Base-by-base conservation (phyloP, 2,888 invertebrate species). In the Brachyopa scutellaris region DNA sequence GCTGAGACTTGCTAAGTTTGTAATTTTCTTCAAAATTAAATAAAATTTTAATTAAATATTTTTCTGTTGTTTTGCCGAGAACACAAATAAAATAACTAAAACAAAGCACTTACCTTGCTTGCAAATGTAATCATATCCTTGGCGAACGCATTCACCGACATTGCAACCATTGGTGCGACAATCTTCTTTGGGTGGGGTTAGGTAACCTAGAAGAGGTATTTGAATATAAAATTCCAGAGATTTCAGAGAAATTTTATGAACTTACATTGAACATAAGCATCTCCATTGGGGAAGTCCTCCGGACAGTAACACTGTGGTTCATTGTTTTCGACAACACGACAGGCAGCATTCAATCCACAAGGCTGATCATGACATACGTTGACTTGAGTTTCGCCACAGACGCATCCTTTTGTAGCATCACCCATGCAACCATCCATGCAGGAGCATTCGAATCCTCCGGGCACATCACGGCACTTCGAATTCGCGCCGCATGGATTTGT, bases 231-330 rank as follows among this genome's bases (percentile, higher is more conserved):
- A 33, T 17, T 33, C n/a, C 1, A 36, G n/a, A n/a, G n/a, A n/a
- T n/a, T n/a, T n/a, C n/a, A n/a, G n/a, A n/a, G n/a, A n/a, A n/a
- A n/a, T n/a, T n/a, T n/a, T n/a, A n/a, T n/a, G n/a, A n/a, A n/a
- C n/a, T 93, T 92, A 97, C 97, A 97, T 93, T 95, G 95, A 86
- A 94, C 93, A 87, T 95, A 94, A 17, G 97, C 96, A 92, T 97
- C 95, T 67, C 97, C 97, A 79, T 94, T 93, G 51, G 97, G 96
- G 91, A 93, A 95, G 87, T 94, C 94, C 31, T 94, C 92, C 55
- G 97, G 97, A 88, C 97, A 97, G 88, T 94, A 95, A 88, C 97
- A 97, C 87, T 96, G 94, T 0, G 95, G 93, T 86, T 93, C 93
- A 78, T 92, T 92, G 42, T 92, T 93, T 82, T 93, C 92, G 51